Evolutionary conservation across 1,140 invertebrate genomes (phyloP), one percentile per base, ranked within the genome.

Genomic region (Harlomillsia oculata): DNA sequence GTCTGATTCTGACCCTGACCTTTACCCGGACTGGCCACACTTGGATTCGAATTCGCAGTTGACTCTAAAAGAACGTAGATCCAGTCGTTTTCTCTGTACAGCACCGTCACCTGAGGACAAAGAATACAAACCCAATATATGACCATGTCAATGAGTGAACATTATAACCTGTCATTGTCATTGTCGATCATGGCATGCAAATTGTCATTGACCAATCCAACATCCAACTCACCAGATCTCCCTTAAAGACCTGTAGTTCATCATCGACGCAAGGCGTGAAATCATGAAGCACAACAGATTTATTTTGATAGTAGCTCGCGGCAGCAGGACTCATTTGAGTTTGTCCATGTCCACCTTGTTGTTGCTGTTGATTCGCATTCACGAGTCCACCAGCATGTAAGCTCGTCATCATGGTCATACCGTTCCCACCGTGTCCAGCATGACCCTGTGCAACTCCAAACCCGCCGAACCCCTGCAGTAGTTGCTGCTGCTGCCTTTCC

Each of bases 31-130:
- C n/a, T n/a, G n/a, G n/a, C n/a, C n/a, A n/a, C n/a, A n/a, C n/a
- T n/a, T n/a, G n/a, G n/a, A n/a, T n/a, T n/a, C n/a, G n/a, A n/a
- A n/a, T n/a, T n/a, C 13, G 29, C 25, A 14, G 16, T 37, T 56
- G 89, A 85, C 43, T 89, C 85, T 2, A 87, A 82, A 69, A 94
- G 91, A 0, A 95, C 89, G 75, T 95, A 95, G 1, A 93, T 87
- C 92, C 92, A 96, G 68, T 95, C 92, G 70, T 95, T 94, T 70
- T 96, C 91, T 66, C 89, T 77, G 71, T 96, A 96, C 51, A 96
- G 72, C 50, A 94, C 83, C 74, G 92, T 89, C 65, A 92, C 81
- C 77, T 86, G 70, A 14, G 72, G 66, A 59, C 9, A 59, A 37
- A 51, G n/a, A 52, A 26, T 45, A 49, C 21, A 13, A 50, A 18